These are phyloP conservation scores for Artibeus lituratus DNA, from an alignment of 2,797 vertebrate genomes.

Conservation along the genomic window DNA sequence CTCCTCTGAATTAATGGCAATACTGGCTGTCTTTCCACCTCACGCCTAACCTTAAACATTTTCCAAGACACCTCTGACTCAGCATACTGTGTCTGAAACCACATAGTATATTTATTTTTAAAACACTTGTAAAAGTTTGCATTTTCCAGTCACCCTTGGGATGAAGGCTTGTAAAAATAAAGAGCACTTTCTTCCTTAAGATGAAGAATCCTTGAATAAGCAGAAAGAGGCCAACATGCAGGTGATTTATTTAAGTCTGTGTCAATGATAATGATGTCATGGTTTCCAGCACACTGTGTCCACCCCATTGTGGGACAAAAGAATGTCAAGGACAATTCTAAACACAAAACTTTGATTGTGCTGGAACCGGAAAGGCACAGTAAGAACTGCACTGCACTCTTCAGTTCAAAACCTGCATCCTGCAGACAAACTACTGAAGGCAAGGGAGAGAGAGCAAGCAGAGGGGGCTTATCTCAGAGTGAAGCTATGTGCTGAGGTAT, in stretches of 20 bases:
- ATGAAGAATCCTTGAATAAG: constrained; percentile 88
- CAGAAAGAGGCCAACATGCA: constrained; percentile 87
- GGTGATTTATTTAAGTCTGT: constrained; percentile 96
- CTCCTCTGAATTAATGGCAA: constrained; percentile 68
- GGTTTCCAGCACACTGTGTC: constrained; percentile 93
- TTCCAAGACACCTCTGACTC: constrained; percentile 79
- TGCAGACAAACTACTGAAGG: constrained; percentile 89
- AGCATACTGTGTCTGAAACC: constrained; percentile 81
- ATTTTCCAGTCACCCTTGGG: constrained; percentile 87
- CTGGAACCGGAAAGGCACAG: constrained; percentile 90
- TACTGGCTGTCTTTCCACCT: constrained; percentile 75
- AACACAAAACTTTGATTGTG: constrained; percentile 92
- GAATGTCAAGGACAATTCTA: constrained; percentile 98
- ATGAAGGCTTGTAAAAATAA: constrained; percentile 87
- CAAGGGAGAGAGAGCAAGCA: constrained; percentile 85
- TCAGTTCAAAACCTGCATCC: constrained; percentile 90
- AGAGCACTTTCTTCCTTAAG: constrained; percentile 86
- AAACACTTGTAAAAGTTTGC: constrained; percentile 95
- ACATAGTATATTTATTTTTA: constrained; percentile 92
- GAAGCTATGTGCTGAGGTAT: constrained; percentile 98
- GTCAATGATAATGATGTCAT: constrained; percentile 98
- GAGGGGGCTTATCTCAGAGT: constrained; percentile 94
- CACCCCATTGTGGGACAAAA: constrained; percentile 93
- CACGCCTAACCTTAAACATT: constrained; percentile 74
- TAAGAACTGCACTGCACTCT: constrained; percentile 87